Evolutionary conservation across 2,113 vertebrate genomes (phyloP), one percentile per base, ranked within the genome.

Genomic region (Raphicerus campestris): DNA sequence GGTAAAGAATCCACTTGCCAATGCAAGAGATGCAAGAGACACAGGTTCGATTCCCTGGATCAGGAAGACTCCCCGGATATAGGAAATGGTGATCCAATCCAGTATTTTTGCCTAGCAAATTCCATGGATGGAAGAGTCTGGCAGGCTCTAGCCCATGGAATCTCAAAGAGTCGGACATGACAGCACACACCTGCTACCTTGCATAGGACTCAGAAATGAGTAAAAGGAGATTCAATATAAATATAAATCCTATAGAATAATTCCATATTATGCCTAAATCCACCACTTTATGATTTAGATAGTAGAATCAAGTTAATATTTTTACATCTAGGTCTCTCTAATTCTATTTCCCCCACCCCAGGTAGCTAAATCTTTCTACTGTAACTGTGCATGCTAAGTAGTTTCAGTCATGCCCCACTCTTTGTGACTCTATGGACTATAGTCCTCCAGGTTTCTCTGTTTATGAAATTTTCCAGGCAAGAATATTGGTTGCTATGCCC

Each of bases 111-210:
- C 70, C 35, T 42, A 26, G 70, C 2, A 42, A 42, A 42, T 42
- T 42, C 22, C 35, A 75, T 75, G 35, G 70, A 75, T 42, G 39
- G 70, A 75, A 42, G 35, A 22, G 6, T 26, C 70, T 75, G 39
- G 70, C 11, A 0, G 70, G 11, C 70, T 75, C 6, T 39, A 42
- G 35, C 11, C 70, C 35, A 42, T 42, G 70, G 22, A 11, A 22
- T 75, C 35, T 14, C 70, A 42, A 42, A 26, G 20, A 42, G 11
- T 75, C 0, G 0, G 35, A 75, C 35, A 42, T 0, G 1, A 14
- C 35, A 75, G 10, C 10, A 75, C 35, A 42, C 3, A 75, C 11
- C 35, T 7, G 11, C 70, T 42, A 26, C 10, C n/a, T 39, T 88
- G 63, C 16, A n/a, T 39, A 24, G 7, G 53, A 45, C 32, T 61